Evolutionary conservation across 2,113 vertebrate genomes (phyloP).

Genomic region (Plecturocebus donacophilus): DNA sequence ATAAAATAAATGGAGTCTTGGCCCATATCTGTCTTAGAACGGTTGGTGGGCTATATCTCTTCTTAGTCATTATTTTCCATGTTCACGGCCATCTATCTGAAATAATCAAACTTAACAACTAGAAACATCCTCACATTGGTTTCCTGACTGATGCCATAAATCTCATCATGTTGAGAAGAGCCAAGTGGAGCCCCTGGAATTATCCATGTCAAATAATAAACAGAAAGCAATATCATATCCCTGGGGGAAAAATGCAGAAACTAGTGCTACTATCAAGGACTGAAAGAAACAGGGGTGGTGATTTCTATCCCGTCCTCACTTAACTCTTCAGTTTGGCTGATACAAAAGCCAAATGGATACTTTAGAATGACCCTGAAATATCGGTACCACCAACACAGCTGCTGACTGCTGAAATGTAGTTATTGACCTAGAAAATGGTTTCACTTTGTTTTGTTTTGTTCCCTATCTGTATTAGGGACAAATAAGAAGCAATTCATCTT

Average conservation of each 20-base stretch:
- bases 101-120: not conserved
- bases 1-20: constrained; percentile 12
- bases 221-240: not conserved
- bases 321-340: not conserved
- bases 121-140: not conserved
- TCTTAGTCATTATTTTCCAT: not conserved
- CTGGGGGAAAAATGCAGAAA: not conserved
- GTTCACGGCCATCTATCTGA: not conserved
- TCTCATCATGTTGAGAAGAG: not conserved
- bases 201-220: not conserved
- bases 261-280: not conserved
- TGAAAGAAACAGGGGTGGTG: not conserved
- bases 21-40: not conserved
- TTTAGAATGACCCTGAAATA: not conserved
- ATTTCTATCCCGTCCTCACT: not conserved
- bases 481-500: not conserved
- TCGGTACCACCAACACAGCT: not conserved
- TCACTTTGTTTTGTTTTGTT: not conserved
- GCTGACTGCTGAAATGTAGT: not conserved
- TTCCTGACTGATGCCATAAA: constrained; percentile 16
- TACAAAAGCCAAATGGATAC: not conserved
- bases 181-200: not conserved
- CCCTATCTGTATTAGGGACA: not conserved
- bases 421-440: not conserved
- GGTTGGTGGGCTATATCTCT: not conserved